Base-by-base conservation (phyloP, 2,113 vertebrate genomes). In the Aleadryas rufinucha region DNA sequence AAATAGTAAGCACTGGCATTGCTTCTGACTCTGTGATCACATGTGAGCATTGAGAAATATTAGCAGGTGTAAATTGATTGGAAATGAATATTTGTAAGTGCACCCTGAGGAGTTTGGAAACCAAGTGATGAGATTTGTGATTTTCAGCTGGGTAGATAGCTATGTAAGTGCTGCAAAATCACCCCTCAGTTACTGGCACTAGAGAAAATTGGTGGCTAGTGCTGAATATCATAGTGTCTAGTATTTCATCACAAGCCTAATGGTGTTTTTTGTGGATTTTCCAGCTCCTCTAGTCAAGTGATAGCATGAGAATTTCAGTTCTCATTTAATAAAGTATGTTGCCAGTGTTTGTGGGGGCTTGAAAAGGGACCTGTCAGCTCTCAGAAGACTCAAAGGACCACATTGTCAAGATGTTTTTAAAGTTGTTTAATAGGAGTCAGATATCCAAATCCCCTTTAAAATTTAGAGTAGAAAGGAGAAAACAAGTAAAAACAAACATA, bases 51-150 rank as follows among this genome's bases (percentile, higher is more conserved):
- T 87, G 65, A 71, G 76, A 94, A 90, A 95, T 97, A 97, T 96
- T 95, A 96, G 80, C 90, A 94, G 80, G 95, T 84, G 56, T 87
- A 95, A 96, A 95, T 72, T 92, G 92, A 94, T 92, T 90, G 90
- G 90, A 90, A 93, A 95, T 78, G 13, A 96, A 82, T 96, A 93
- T 96, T 95, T 92, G 72, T 75, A 90, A 87, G 86, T 71, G 76
- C 65, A 75, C 68, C 91, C 83, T 28, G 71, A 92, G 90, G 93
- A 92, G 57, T 95, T 93, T 75, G 83, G 76, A 75, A 93, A 81
- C n/a, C 47, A 63, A 65, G 49, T 45, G 86, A 83, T 91, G 89
- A 85, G 91, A 83, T 95, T 91, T 95, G 94, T 93, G 84, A 96
- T 93, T 93, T 96, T 95, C 88, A 90, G 68, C 80, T 75, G 69